Base-by-base conservation (phyloP, 2,797 vertebrate species). In the Botia kubotai region DNA sequence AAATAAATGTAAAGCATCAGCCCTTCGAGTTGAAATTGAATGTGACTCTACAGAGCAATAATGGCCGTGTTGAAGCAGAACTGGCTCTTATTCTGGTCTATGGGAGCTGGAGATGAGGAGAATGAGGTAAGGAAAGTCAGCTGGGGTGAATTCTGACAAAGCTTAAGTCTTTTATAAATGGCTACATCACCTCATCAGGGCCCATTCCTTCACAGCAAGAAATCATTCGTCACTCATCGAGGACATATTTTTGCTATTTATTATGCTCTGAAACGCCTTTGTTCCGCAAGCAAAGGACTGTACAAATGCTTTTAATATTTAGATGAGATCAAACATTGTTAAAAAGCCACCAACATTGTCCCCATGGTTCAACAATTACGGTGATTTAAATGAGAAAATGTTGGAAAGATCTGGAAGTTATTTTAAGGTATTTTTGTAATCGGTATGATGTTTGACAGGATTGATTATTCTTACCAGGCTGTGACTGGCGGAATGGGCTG, bases 391-490 rank as follows among this genome's bases (percentile, higher is more conserved):
- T 48, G 6, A 10, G 63, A 33, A 17, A 26, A 4, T 16, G 26
- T 29, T 14, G 60, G 26, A 39, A 39, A 66, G 17, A 39, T 39
- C 16, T 39, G 63, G 1, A 46, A 68, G 21, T 4, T 69, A 16
- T n/a, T 21, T 46, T 14, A 14, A 2, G 57, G 21, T 43, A 69
- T 58, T 39, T 19, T n/a, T 58, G 10, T 75, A n/a, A 63, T 65
- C 60, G 36, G 19, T 21, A 23, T 3, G 11, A n/a, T n/a, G 70
- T 26, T 21, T 21, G 46, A 67, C 13, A 55, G 48, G 8, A 62
- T 23, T 11, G 68, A 21, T 33, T 26, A 50, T 33, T 82, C 89
- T 93, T 91, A 99, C 97, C 97, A 95, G 0, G 88, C 73, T 0
- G 93, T 90, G 86, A 93, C 0, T 0, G 94, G 91, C 4, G 93